Evolutionary conservation across 2,888 invertebrate genomes (phyloP).

Genomic region (Xanthorhoe designata): DNA sequence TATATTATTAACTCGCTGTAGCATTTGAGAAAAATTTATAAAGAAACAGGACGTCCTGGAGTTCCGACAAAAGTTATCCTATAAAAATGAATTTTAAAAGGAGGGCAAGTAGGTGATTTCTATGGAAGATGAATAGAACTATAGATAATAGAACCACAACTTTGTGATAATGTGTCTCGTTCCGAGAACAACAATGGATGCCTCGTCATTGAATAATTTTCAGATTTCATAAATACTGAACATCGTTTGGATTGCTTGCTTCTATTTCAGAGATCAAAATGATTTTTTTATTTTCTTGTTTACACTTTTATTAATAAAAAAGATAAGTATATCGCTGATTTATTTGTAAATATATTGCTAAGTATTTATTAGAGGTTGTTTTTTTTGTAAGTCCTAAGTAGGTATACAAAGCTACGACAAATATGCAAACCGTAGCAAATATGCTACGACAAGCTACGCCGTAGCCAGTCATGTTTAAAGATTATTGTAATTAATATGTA

Average conservation of each 20-base stretch:
- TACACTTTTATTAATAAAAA: background rate
- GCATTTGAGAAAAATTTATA: background rate
- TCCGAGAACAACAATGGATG: conserved; percentile 9
- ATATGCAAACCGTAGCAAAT: no score
- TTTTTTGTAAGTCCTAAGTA: no score
- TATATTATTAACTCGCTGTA: no score
- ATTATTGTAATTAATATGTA: no score
- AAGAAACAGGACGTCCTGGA: background rate
- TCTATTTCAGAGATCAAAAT: conserved; percentile 12
- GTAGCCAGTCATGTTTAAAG: no score
- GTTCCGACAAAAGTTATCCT: conserved; percentile 15
- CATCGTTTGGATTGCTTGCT: background rate
- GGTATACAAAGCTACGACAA: no score
- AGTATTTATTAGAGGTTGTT: background rate
- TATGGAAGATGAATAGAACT: conserved; percentile 26
- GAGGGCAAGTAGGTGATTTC: conserved; percentile 35
- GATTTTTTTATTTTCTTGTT: conserved; percentile 3
- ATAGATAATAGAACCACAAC: conserved; percentile 27
- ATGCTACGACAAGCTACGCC: no score
- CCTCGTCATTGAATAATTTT: conserved; percentile 25
- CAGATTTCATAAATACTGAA: conserved; percentile 11
- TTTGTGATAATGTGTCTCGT: conserved; percentile 22
- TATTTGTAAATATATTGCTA: background rate
- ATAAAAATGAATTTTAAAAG: conserved; percentile 27
- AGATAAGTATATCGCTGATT: background rate